A percentile compares a stretch with the other conserved stretches of the same genome.
phyloP scores from a whole-genome alignment of 2,888 invertebrate genomes.

The Copidosoma aretas region DNA sequence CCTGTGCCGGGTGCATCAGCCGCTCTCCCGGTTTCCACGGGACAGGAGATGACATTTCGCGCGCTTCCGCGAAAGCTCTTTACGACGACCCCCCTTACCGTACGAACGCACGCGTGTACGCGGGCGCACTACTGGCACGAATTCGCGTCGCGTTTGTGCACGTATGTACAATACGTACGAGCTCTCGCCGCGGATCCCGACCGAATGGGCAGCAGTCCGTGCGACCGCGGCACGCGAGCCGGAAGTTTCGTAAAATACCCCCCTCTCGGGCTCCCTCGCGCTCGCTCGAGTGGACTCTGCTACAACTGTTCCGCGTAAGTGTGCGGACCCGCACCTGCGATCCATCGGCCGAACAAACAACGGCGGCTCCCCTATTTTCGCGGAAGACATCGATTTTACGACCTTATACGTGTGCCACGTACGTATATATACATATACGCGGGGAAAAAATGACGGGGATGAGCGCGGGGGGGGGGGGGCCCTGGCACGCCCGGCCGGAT shows the following conservation, averaged over 20 bases:
- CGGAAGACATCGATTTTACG: slow-evolving; percentile 31
- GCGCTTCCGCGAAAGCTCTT: slow-evolving; percentile 48
- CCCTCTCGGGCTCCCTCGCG: not conserved
- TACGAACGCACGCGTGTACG: too few relatives aligned
- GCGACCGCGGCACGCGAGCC: slow-evolving; percentile 44
- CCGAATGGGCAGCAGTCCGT: not conserved
- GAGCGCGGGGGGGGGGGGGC: too few relatives aligned
- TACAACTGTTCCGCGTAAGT: too few relatives aligned
- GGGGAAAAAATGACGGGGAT: too few relatives aligned
- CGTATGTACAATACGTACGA: slow-evolving; percentile 8
- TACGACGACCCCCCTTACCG: slow-evolving; percentile 5
- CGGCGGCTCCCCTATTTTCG: slow-evolving; percentile 6
- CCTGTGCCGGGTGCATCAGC: slow-evolving; percentile 23
- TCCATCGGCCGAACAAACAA: too few relatives aligned
- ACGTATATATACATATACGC: too few relatives aligned
- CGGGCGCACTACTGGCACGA: too few relatives aligned
- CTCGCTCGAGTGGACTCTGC: not conserved
- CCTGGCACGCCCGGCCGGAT: not conserved
- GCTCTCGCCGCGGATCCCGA: not conserved
- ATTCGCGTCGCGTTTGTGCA: not conserved
- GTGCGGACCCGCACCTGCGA: too few relatives aligned
- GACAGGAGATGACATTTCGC: slow-evolving; percentile 48
- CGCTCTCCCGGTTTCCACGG: slow-evolving; percentile 39
- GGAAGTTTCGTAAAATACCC: slow-evolving; percentile 47
- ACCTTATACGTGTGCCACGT: too few relatives aligned